Percentiles rank a stretch among this genome's conserved stretches.
These are phyloP conservation scores for Crotalus helleri DNA, from an alignment of 2,113 vertebrate species.

Conservation along the genomic window DNA sequence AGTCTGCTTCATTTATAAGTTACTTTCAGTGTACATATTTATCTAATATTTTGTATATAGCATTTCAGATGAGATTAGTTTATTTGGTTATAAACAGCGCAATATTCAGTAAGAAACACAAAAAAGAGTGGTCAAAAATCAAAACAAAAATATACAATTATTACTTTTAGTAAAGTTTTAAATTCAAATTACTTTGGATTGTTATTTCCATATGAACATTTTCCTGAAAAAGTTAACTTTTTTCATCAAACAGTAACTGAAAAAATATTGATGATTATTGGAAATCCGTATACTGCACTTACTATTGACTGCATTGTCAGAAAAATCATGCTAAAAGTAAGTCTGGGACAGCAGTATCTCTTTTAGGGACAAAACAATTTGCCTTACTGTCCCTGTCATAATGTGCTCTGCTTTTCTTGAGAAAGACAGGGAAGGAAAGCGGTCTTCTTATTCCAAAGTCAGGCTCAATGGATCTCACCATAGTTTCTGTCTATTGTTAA, in stretches of 20 bases:
- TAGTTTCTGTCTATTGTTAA: constrained; percentile 27
- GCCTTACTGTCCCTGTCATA: not conserved
- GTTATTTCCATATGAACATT: not conserved
- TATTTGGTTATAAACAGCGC: constrained; percentile 36
- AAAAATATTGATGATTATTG: not conserved
- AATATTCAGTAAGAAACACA: constrained; percentile 28
- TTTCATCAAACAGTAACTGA: not conserved
- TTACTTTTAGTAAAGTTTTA: constrained; percentile 37
- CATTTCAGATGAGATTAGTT: constrained; percentile 16
- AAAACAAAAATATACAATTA: constrained; percentile 34
- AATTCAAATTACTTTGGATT: constrained; percentile 34
- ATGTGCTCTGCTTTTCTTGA: not conserved
- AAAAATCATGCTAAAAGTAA: not conserved
- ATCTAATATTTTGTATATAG: constrained; percentile 27
- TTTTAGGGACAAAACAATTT: not conserved
- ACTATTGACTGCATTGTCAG: not conserved
- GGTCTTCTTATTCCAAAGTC: not conserved
- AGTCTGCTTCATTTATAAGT: constrained; percentile 14
- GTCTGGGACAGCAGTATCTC: not conserved
- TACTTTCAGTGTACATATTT: not conserved
- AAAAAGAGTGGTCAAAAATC: constrained; percentile 9
- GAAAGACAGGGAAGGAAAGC: not conserved
- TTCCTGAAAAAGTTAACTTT: not conserved
- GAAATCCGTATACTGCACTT: not conserved
- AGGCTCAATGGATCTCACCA: not conserved